These are phyloP conservation scores for Setophaga petechia DNA, from an alignment of 2,113 vertebrate species.

Conservation along the genomic window DNA sequence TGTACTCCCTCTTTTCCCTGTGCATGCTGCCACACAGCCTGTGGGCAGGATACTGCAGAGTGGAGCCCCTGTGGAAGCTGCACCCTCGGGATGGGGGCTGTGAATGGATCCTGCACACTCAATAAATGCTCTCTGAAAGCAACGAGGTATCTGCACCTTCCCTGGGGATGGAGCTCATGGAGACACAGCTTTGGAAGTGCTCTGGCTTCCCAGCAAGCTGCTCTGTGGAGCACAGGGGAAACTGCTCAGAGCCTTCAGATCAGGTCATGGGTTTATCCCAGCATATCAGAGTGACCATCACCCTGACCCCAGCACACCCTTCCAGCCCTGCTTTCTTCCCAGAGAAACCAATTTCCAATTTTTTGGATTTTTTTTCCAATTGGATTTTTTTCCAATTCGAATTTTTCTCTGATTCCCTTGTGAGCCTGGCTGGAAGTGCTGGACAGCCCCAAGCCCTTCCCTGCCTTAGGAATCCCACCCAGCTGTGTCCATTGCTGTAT, in stretches of 20 bases:
- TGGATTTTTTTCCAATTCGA: neutral
- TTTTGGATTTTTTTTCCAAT: neutral
- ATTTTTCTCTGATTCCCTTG: neutral
- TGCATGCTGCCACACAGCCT: neutral
- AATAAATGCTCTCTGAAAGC: neutral
- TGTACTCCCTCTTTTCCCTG: neutral
- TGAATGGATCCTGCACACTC: neutral
- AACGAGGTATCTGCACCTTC: neutral
- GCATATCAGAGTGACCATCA: rapidly evolving
- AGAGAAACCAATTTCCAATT: neutral
- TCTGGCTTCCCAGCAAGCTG: neutral
- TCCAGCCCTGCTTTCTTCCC: neutral
- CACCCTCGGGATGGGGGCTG: neutral
- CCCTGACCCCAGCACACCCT: rapidly evolving
- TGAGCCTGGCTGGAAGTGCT: neutral
- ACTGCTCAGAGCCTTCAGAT: neutral
- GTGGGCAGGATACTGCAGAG: rapidly evolving
- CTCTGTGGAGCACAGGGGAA: rapidly evolving
- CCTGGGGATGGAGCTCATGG: neutral
- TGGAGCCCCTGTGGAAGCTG: neutral
- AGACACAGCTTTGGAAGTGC: neutral
- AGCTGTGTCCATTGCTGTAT: rapidly evolving
- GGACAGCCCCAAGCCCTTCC: neutral
- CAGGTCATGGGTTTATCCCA: neutral
- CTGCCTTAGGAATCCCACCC: rapidly evolving